These are phyloP conservation scores for Cyphomyrus discorhynchus DNA, from an alignment of 2,113 vertebrate species.

Conservation along the genomic window DNA sequence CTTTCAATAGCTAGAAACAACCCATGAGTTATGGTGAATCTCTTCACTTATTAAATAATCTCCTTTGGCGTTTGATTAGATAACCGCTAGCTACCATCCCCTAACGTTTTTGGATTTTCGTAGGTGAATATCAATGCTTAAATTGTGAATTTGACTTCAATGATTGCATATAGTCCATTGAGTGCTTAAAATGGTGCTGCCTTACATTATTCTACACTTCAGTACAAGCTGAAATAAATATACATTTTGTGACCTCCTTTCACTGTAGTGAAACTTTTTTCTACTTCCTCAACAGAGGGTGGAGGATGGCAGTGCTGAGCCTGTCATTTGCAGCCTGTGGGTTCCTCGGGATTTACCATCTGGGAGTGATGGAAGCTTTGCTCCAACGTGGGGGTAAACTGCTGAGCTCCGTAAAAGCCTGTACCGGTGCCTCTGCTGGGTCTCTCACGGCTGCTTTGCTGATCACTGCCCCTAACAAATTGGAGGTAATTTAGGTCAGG, in stretches of 20 bases:
- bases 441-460: constrained; percentile 76
- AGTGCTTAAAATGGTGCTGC: background rate
- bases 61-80: background rate
- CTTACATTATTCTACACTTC: background rate
- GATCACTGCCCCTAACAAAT: constrained; percentile 76
- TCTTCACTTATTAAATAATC: background rate
- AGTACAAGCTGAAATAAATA: background rate
- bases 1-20: too few relatives aligned
- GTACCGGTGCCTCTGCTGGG: constrained; percentile 80
- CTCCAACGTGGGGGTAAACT: constrained; percentile 68
- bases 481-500: constrained; percentile 64
- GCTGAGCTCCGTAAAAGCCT: constrained; percentile 63
- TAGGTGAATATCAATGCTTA: background rate
- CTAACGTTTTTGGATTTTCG: background rate
- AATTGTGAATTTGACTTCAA: background rate
- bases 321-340: constrained; percentile 83
- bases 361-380: constrained; percentile 75
- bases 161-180: background rate
- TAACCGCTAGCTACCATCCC: background rate
- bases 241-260: background rate
- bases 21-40: background rate
- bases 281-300: background rate
- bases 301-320: constrained; percentile 65
- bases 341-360: constrained; percentile 85
- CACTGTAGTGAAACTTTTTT: background rate